Evolutionary conservation across 1,140 invertebrate species (phyloP).

Genomic region (Brachionus angularis): DNA sequence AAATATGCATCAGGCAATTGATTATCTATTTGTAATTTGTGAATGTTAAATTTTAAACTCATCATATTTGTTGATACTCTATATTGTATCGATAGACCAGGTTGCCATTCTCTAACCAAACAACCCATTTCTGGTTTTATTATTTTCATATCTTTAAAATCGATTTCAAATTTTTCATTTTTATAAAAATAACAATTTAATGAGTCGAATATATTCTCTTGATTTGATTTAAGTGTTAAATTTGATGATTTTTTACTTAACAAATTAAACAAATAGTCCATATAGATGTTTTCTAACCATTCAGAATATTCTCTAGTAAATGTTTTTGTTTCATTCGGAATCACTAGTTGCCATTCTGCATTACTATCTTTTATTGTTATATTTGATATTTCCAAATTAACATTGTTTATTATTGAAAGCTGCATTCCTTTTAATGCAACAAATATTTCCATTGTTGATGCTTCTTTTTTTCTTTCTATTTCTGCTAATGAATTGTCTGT

Average conservation of each 20-base stretch:
- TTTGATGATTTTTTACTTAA: not conserved
- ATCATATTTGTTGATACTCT: constrained; percentile 19
- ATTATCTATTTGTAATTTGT: constrained; percentile 65
- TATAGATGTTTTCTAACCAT: constrained; percentile 13
- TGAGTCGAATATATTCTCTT: not conserved
- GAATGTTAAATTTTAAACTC: constrained; percentile 11
- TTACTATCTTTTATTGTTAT: constrained; percentile 66
- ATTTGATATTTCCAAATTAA: constrained; percentile 64
- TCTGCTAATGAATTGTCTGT: constrained; percentile 72
- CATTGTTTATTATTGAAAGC: constrained; percentile 63
- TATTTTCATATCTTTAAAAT: constrained; percentile 33
- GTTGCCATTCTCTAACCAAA: not conserved
- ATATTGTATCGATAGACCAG: constrained; percentile 21
- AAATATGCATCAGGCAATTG: constrained; percentile 72
- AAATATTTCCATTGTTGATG: constrained; percentile 67
- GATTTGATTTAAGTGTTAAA: not conserved
- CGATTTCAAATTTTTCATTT: constrained; percentile 5
- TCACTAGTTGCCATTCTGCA: constrained; percentile 71
- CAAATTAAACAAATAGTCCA: constrained; percentile 10
- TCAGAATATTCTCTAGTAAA: constrained; percentile 30
- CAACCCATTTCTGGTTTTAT: not conserved
- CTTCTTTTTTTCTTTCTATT: constrained; percentile 65
- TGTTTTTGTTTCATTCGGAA: not conserved
- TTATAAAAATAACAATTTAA: not conserved
- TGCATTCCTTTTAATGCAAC: constrained; percentile 68